These are phyloP conservation scores for Polylopha cassiicola DNA, from an alignment of 2,888 invertebrate species.

Conservation along the genomic window DNA sequence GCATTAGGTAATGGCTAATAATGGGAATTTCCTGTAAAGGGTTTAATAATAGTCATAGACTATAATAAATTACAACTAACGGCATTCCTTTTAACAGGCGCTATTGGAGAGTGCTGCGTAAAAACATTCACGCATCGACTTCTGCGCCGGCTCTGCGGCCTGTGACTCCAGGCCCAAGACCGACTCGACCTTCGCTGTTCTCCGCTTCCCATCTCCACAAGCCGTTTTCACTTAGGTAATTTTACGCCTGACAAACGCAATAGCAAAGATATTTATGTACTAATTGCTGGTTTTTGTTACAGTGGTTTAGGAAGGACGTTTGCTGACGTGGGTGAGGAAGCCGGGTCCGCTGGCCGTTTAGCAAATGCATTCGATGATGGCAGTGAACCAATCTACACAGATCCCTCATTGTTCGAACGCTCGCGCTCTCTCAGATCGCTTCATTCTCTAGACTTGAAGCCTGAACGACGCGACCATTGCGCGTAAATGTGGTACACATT, in stretches of 20 bases:
- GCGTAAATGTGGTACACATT: constrained; percentile 37
- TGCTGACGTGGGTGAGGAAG: constrained; percentile 62
- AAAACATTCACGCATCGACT: constrained; percentile 77
- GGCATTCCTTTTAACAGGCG: constrained; percentile 67
- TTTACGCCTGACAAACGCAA: constrained; percentile 1
- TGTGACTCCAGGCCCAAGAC: constrained; percentile 62
- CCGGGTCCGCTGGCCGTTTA: constrained; percentile 68
- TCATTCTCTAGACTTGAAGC: constrained; percentile 78
- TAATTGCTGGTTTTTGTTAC: constrained; percentile 28
- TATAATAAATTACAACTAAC: constrained; percentile 3
- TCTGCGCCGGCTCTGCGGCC: constrained; percentile 55
- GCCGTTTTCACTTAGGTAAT: constrained; percentile 81
- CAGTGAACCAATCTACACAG: constrained; percentile 95
- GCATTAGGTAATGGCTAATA: too few relatives aligned
- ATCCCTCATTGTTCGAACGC: constrained; percentile 92
- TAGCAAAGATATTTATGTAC: constrained; percentile 3
- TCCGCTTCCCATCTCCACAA: constrained; percentile 82
- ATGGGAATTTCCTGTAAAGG: too few relatives aligned
- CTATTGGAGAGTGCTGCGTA: constrained; percentile 87
- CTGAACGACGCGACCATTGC: constrained; percentile 64
- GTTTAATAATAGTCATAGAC: too few relatives aligned
- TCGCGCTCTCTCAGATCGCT: constrained; percentile 84
- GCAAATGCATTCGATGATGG: constrained; percentile 86
- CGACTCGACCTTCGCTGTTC: constrained; percentile 78
- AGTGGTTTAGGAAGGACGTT: constrained; percentile 68